A percentile compares a stretch with the other conserved stretches of the same genome.
Conservation (phyloP, 2,797 vertebrate genomes). For the Sebastiscus albofasciatus region DNA sequence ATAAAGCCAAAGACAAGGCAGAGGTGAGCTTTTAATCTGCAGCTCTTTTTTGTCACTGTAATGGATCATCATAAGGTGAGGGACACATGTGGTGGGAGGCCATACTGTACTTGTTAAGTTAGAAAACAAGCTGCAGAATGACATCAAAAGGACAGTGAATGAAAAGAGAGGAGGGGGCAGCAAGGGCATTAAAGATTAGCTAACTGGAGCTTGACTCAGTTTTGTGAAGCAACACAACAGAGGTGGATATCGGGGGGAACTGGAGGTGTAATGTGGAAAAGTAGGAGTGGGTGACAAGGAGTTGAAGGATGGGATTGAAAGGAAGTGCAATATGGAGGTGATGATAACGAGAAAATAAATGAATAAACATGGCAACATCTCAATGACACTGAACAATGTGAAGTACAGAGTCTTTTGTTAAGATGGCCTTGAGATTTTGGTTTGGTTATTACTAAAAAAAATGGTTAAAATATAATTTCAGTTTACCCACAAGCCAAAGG, state of each 20-base stretch:
- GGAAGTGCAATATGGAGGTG: neutral
- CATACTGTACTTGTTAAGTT: neutral
- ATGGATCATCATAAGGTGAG: constrained; percentile 3
- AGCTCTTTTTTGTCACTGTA: neutral
- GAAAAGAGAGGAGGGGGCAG: neutral
- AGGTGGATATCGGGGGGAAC: neutral
- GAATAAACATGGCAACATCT: neutral
- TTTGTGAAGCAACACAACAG: constrained; percentile 22
- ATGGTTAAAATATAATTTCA: neutral
- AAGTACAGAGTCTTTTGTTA: neutral
- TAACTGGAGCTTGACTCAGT: constrained; percentile 33
- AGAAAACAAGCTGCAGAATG: neutral
- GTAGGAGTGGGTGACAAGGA: neutral
- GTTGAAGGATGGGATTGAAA: neutral
- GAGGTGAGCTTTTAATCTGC: neutral
- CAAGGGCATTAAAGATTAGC: neutral
- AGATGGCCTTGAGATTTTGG: neutral
- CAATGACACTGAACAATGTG: neutral
- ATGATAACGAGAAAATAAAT: neutral
- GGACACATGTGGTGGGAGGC: neutral
- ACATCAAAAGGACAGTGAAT: neutral
- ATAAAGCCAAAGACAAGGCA: neutral
- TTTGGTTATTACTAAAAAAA: neutral
- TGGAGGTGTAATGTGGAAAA: neutral
- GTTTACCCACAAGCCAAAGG: neutral